Evolutionary conservation across 2,797 vertebrate species (phyloP), one percentile per base, ranked within the genome.

Genomic region (Enteromius fasciolatus): DNA sequence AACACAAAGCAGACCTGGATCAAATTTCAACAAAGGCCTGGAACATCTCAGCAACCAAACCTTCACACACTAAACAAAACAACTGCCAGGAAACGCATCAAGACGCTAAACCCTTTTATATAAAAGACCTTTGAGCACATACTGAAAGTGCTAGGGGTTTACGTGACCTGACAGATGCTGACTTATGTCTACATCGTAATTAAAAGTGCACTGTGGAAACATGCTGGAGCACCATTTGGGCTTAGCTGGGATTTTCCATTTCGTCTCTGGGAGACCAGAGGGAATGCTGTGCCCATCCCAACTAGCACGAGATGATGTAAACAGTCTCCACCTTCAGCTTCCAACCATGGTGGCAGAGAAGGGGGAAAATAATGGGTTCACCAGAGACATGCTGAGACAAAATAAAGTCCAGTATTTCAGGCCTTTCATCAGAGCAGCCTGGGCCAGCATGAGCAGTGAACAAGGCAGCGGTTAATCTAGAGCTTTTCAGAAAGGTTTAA

Each of bases 381-480:
- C 78, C 52, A 78, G 67, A 82, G 81, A 83, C 86, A 80, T 80
- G 69, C 86, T 85, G 83, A 69, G 81, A 69, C 68, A 23, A 85
- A 87, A 86, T 85, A 46, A 85, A 85, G 67, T 84, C 48, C 59
- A 86, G 78, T 76, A 76, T 83, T 86, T 78, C 39, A 7, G 15
- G 14, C 50, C 83, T 89, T 89, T 88, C 78, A 90, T 87, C 72
- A 77, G 59, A 83, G 67, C 81, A 82, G 18, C 28, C 39, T 44
- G 44, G 84, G 80, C 14, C 57, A 69, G 61, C 74, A 0, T 68
- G 72, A 63, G 17, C 25, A 17, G 11, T 17, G 54, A 70, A 81
- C 74, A 77, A 66, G 57, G 36, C 79, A 84, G 68, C 14, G 44
- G 33, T 12, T 83, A 72, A 86, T 82, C 75, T 44, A 67, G 7